Evolutionary conservation across 2,113 vertebrate species (phyloP), one percentile per base, ranked within the genome.

Genomic region (Collichthys lucidus): DNA sequence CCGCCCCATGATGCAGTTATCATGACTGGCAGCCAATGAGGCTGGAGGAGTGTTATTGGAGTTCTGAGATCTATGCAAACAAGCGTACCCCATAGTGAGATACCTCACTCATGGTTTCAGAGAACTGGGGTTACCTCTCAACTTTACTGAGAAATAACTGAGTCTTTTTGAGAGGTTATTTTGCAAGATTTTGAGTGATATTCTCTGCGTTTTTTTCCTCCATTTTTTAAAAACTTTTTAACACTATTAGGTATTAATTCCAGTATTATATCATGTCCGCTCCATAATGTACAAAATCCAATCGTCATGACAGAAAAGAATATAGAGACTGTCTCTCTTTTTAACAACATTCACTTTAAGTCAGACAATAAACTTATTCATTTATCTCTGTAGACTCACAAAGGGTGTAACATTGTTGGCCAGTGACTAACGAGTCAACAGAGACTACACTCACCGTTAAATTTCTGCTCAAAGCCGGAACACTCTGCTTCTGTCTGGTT

Each of bases 401-500:
- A 63, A 42, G 16, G n/a, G 10, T 44, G n/a, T 44, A 15, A 49
- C 52, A 20, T 9, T 42, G 65, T 10, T 4, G 35, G 40, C 15
- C 46, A 52, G 16, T 20, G 16, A 49, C 12, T n/a, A 44, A 50
- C 3, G 8, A 55, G 3, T 22, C 49, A 72, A 9, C 26, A 26
- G 26, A 26, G 12, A 40, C 4, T 10, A 6, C 1, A 65, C 70
- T 83, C 59, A 87, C 91, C 78, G 49, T 67, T 49, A 46, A 89
- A 0, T 60, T 0, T 56, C 3, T 79, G n/a, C 46, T 89, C 0
- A 2, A 17, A 0, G 0, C 0, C 8, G 14, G 84, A 85, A 65
- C 91, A 90, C 7, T 78, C 15, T 5, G 4, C 24, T 3, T 75
- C 1, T 1, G 79, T 92, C 55, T 84, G 5, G 1, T 82, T 70